Conservation (phyloP, 2,113 vertebrate genomes). For the Bubo scandiacus region DNA sequence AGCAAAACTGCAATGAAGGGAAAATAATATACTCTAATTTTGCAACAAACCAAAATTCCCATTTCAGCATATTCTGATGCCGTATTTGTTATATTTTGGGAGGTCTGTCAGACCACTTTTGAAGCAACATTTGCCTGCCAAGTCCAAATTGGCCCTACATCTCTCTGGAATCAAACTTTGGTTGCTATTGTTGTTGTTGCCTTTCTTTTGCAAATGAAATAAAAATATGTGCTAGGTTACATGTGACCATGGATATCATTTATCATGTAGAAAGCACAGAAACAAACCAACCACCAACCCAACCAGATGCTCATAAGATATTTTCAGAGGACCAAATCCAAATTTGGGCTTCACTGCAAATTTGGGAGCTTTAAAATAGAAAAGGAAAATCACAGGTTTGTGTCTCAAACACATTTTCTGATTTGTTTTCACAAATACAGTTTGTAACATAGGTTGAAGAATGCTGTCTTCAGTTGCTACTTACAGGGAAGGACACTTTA, state of each 20-base stretch:
- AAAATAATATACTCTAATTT: conserved; percentile 68
- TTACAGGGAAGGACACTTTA: neutral
- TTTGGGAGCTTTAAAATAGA: conserved; percentile 60
- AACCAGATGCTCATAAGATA: conserved; percentile 31
- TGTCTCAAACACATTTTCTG: neutral
- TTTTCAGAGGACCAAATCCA: conserved; percentile 35
- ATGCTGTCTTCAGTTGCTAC: neutral
- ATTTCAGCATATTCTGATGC: conserved; percentile 52
- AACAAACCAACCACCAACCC: neutral
- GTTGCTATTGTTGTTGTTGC: conserved; percentile 48
- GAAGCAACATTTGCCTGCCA: conserved; percentile 47
- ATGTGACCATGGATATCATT: conserved; percentile 45
- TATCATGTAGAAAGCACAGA: conserved; percentile 24
- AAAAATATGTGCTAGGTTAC: conserved; percentile 51
- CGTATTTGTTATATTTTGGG: conserved; percentile 29
- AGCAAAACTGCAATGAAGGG: conserved; percentile 23
- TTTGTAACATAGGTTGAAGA: neutral
- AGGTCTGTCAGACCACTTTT: conserved; percentile 46
- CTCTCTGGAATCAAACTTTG: conserved; percentile 53
- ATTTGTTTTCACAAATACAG: conserved; percentile 24
- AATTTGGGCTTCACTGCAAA: conserved; percentile 3
- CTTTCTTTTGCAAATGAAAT: conserved; percentile 36
- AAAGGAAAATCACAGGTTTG: conserved; percentile 64
- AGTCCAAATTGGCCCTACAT: conserved; percentile 25
- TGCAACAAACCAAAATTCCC: conserved; percentile 53